Evolutionary conservation across 1,140 invertebrate species (phyloP).

Genomic region (Drosophila jambulina): DNA sequence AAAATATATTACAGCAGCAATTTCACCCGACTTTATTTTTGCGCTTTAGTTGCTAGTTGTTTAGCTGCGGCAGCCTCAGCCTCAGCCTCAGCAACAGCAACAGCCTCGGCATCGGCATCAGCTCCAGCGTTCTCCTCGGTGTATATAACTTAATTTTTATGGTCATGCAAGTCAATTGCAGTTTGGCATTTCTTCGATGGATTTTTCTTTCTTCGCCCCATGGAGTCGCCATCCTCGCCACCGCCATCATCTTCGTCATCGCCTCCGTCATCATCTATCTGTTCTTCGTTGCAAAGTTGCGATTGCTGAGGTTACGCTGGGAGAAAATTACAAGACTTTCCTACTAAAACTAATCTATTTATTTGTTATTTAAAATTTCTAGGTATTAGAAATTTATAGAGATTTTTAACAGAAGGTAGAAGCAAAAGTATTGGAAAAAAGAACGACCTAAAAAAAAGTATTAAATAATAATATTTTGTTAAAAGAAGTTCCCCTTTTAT

Average conservation of each 20-base stretch:
- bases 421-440: too few species aligned
- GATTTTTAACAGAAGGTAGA: too few species aligned
- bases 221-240: conserved; percentile 25
- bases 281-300: conserved; percentile 18
- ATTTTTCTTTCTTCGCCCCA: conserved; percentile 43
- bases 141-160: conserved; percentile 83
- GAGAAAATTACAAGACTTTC: not conserved
- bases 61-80: not conserved
- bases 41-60: conserved; percentile 55
- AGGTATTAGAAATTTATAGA: too few species aligned
- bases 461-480: too few species aligned
- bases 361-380: too few species aligned
- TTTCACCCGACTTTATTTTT: conserved; percentile 79
- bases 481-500: too few species aligned
- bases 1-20: conserved; percentile 82
- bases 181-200: conserved; percentile 80
- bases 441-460: too few species aligned
- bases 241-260: conserved; percentile 61
- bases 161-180: conserved; percentile 82
- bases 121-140: conserved; percentile 39
- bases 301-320: conserved; percentile 1
- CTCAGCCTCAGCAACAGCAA: too few species aligned
- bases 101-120: too few species aligned
- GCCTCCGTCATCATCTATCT: conserved; percentile 48
- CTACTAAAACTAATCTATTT: too few species aligned